Evolutionary conservation across 1,140 invertebrate species (phyloP).

Genomic region (Magallana gigas): DNA sequence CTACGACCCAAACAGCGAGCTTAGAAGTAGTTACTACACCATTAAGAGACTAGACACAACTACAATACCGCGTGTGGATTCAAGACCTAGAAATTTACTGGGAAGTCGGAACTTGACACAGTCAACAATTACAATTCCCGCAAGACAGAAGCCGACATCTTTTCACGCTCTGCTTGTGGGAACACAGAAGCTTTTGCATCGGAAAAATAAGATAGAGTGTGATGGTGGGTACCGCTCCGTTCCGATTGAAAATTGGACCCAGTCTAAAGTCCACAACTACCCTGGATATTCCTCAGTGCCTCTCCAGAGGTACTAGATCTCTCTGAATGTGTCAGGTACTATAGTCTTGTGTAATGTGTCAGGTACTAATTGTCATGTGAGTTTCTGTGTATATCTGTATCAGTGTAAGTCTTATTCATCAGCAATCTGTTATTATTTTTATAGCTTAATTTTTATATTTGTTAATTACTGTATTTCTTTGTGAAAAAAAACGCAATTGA

Average conservation of each 20-base stretch:
- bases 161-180: slow-evolving; percentile 43
- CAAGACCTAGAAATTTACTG: neutral
- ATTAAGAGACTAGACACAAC: slow-evolving; percentile 28
- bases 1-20: slow-evolving; percentile 47
- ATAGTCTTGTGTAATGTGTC: no score
- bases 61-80: slow-evolving; percentile 5
- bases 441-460: no score
- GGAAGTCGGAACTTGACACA: neutral
- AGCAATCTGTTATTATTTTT: no score
- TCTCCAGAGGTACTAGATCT: neutral
- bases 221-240: slow-evolving; percentile 34
- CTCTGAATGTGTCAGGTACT: no score
- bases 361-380: no score
- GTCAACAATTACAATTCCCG: slow-evolving; percentile 14
- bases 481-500: no score
- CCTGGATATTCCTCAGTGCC: slow-evolving; percentile 36
- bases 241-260: slow-evolving; percentile 30
- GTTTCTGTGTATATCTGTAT: no score
- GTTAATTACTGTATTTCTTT: no score
- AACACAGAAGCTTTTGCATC: slow-evolving; percentile 38
- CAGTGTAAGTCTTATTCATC: no score
- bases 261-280: neutral
- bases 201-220: slow-evolving; percentile 38
- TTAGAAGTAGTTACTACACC: slow-evolving; percentile 45
- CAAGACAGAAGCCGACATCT: slow-evolving; percentile 8